phyloP scores from a whole-genome alignment of 2,888 invertebrate species.

The Muschampia plurimacula region DNA sequence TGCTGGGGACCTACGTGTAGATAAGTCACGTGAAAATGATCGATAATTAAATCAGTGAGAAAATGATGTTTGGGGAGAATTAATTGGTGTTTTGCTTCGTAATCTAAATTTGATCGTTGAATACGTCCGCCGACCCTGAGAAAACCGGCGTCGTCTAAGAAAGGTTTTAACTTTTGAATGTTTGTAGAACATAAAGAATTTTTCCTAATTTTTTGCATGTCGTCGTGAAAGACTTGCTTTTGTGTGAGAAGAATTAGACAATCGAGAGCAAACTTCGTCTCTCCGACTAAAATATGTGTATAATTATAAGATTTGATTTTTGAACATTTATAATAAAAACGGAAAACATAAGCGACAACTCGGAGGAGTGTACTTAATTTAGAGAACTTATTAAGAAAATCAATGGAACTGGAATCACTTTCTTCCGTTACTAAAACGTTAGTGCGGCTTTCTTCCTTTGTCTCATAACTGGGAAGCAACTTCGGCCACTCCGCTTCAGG shows the following conservation, averaged over 20 bases:
- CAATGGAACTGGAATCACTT: background rate
- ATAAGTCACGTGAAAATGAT: slow-evolving; percentile 3
- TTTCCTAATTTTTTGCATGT: background rate
- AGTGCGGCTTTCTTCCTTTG: background rate
- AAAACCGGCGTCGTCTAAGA: background rate
- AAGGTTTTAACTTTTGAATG: slow-evolving; percentile 9
- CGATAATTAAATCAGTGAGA: slow-evolving; percentile 7
- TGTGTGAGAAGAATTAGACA: background rate
- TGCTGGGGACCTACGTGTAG: slow-evolving; percentile 5
- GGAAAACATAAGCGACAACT: background rate
- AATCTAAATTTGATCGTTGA: background rate
- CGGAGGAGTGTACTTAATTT: slow-evolving; percentile 3
- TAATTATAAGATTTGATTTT: background rate
- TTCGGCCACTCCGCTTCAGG: background rate
- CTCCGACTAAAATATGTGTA: background rate
- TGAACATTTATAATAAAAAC: background rate
- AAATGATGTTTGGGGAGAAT: background rate
- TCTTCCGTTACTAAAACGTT: background rate
- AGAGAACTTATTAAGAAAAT: slow-evolving; percentile 7
- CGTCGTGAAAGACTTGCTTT: background rate
- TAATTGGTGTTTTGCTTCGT: slow-evolving; percentile 11
- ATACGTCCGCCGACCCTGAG: slow-evolving; percentile 3
- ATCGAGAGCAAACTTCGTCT: background rate
- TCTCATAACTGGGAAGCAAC: background rate
- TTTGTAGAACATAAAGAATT: slow-evolving; percentile 9